Evolutionary conservation across 2,113 vertebrate genomes (phyloP).

Genomic region (Myotis lucifugus): DNA sequence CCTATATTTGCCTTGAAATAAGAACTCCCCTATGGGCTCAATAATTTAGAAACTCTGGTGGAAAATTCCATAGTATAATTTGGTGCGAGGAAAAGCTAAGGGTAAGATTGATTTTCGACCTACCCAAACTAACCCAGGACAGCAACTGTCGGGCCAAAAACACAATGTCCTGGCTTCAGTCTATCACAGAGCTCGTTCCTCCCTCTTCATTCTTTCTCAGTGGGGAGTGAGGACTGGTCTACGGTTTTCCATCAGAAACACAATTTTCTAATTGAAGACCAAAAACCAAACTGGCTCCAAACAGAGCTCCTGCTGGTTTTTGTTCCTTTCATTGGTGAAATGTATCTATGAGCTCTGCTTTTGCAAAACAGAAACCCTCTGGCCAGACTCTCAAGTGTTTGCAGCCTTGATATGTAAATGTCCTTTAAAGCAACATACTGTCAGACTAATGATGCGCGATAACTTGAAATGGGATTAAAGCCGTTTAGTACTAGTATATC

Average conservation of each 20-base stretch:
- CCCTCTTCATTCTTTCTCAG: neutral
- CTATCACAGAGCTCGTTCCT: neutral
- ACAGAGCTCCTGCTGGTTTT: neutral
- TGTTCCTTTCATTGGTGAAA: neutral
- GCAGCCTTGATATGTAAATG: neutral
- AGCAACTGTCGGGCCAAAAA: neutral
- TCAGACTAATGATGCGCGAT: neutral
- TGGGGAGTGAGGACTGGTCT: neutral
- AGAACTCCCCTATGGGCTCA: neutral
- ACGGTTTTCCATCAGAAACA: neutral
- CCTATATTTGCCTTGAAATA: neutral
- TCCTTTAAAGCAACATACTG: neutral
- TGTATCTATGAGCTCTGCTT: neutral
- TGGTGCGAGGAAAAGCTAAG: neutral
- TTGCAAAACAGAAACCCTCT: neutral
- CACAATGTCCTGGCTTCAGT: neutral
- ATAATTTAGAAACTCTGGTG: constrained; percentile 28
- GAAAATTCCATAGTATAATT: neutral
- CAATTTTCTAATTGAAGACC: constrained; percentile 25
- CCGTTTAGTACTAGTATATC: constrained; percentile 31
- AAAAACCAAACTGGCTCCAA: neutral
- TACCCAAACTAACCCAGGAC: neutral
- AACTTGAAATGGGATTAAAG: constrained; percentile 24
- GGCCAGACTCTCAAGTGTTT: neutral
- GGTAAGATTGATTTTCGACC: neutral